Evolutionary conservation across 2,113 vertebrate genomes (phyloP).

Genomic region (Melanotaenia duboulayi): DNA sequence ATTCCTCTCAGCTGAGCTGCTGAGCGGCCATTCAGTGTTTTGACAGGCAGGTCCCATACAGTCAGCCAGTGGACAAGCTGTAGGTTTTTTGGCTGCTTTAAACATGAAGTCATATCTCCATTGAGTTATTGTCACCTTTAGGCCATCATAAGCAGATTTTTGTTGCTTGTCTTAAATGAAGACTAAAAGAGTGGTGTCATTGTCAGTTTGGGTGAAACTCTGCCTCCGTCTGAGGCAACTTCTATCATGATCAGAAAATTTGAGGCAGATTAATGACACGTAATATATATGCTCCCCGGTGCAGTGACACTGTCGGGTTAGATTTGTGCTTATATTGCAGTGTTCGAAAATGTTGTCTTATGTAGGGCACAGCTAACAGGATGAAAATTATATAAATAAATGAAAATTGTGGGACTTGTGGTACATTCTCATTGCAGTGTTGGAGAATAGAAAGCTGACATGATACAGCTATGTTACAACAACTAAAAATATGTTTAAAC

Average conservation of each 20-base stretch:
- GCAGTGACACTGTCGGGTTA: slow-evolving; percentile 38
- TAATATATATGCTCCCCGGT: slow-evolving; percentile 28
- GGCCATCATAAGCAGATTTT: slow-evolving; percentile 1
- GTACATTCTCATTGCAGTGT: slow-evolving; percentile 13
- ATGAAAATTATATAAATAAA: not conserved
- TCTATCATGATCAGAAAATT: slow-evolving; percentile 36
- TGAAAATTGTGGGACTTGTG: slow-evolving; percentile 5
- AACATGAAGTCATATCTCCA: slow-evolving; percentile 21
- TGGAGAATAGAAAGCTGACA: not conserved
- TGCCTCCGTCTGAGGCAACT: slow-evolving; percentile 31
- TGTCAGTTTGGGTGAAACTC: slow-evolving; percentile 39
- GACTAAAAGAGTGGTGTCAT: slow-evolving; percentile 18
- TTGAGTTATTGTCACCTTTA: slow-evolving; percentile 35
- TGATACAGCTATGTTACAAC: not conserved
- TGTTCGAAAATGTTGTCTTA: slow-evolving; percentile 52
- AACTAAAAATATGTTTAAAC: not conserved
- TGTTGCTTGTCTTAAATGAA: slow-evolving; percentile 12
- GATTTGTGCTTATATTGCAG: slow-evolving; percentile 59
- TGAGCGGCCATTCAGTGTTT: slow-evolving; percentile 41
- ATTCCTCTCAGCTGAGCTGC: slow-evolving; percentile 15
- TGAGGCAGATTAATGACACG: slow-evolving; percentile 52
- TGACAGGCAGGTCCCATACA: slow-evolving; percentile 48
- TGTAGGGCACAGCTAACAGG: slow-evolving; percentile 48
- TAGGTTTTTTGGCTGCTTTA: slow-evolving; percentile 2
- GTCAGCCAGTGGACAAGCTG: slow-evolving; percentile 1